A percentile compares a stretch with the other conserved stretches of the same genome.
These are phyloP conservation scores for Drosophila mimica DNA, from an alignment of 2,888 invertebrate species.

Conservation along the genomic window DNA sequence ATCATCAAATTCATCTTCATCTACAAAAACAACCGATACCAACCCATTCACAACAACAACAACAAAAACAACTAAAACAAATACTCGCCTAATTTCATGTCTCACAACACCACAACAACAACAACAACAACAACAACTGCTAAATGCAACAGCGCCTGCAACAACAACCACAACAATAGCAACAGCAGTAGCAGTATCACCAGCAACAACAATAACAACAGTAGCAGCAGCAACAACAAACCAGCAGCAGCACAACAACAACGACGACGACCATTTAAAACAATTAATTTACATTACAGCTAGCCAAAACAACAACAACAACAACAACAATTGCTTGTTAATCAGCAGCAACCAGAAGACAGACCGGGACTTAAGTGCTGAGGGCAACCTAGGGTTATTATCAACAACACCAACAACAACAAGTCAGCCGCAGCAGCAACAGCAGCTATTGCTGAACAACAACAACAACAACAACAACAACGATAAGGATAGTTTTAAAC, in stretches of 20 bases:
- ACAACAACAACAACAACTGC: conserved; percentile 35
- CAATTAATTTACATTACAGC: conserved; percentile 75
- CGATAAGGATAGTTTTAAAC: conserved; percentile 54
- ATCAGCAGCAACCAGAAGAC: conserved; percentile 40
- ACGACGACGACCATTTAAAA: conserved; percentile 48
- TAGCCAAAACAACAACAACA: conserved; percentile 33
- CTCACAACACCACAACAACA: conserved; percentile 51
- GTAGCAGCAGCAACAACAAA: conserved; percentile 16
- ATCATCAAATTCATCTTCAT: conserved; percentile 25
- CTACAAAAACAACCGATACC: conserved; percentile 32
- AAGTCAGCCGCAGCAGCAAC: conserved; percentile 29
- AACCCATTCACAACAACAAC: conserved; percentile 35
- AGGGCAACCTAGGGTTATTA: conserved; percentile 1
- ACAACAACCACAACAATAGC: conserved; percentile 37
- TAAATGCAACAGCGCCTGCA: conserved; percentile 32
- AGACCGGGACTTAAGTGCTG: neutral
- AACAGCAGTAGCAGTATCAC: conserved; percentile 33
- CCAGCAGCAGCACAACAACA: conserved; percentile 14
- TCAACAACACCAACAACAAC: conserved; percentile 35
- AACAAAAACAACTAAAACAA: conserved; percentile 57
- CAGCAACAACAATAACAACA: conserved; percentile 29
- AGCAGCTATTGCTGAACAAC: conserved; percentile 38
- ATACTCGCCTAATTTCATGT: conserved; percentile 71
- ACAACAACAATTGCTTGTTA: conserved; percentile 29
- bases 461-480: conserved; percentile 59